Evolutionary conservation across 2,888 invertebrate species (phyloP).

Genomic region (Thalpophila matura): DNA sequence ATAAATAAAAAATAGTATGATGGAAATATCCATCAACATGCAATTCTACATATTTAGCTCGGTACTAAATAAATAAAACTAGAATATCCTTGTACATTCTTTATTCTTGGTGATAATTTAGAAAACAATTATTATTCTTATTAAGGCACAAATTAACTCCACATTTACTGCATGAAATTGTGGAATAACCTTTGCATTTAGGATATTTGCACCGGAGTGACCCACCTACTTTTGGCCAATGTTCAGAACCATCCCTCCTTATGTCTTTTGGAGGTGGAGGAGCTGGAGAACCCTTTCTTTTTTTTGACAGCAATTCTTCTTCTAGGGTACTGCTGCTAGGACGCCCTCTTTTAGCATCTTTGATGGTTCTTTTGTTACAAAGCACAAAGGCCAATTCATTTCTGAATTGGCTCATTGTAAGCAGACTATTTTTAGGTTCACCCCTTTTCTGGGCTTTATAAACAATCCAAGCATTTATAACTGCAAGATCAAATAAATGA

Average conservation of each 20-base stretch:
- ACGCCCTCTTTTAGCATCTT: slow-evolving; percentile 70
- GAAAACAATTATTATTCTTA: slow-evolving; percentile 64
- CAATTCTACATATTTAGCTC: slow-evolving; percentile 9
- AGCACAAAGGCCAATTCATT: slow-evolving; percentile 71
- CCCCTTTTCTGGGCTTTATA: slow-evolving; percentile 57
- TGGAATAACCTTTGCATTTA: slow-evolving; percentile 73
- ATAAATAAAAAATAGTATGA: slow-evolving; percentile 45
- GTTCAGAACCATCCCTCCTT: slow-evolving; percentile 72
- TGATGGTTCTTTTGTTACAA: slow-evolving; percentile 71
- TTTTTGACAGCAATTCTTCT: slow-evolving; percentile 68
- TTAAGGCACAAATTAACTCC: slow-evolving; percentile 67
- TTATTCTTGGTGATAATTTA: slow-evolving; percentile 27
- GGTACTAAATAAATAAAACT: slow-evolving; percentile 28
- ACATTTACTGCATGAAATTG: slow-evolving; percentile 71
- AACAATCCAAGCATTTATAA: slow-evolving; percentile 43
- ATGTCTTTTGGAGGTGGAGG: slow-evolving; percentile 72
- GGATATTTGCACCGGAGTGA: slow-evolving; percentile 72
- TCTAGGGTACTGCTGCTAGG: slow-evolving; percentile 69
- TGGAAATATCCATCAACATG: slow-evolving; percentile 20
- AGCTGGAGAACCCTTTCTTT: slow-evolving; percentile 70
- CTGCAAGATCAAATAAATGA: slow-evolving; percentile 42
- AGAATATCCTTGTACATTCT: not conserved
- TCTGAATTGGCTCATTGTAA: slow-evolving; percentile 68
- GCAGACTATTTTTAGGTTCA: slow-evolving; percentile 69
- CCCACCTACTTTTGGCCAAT: slow-evolving; percentile 74